Evolutionary conservation across 2,113 vertebrate species (phyloP).

Genomic region (Abramis brama): DNA sequence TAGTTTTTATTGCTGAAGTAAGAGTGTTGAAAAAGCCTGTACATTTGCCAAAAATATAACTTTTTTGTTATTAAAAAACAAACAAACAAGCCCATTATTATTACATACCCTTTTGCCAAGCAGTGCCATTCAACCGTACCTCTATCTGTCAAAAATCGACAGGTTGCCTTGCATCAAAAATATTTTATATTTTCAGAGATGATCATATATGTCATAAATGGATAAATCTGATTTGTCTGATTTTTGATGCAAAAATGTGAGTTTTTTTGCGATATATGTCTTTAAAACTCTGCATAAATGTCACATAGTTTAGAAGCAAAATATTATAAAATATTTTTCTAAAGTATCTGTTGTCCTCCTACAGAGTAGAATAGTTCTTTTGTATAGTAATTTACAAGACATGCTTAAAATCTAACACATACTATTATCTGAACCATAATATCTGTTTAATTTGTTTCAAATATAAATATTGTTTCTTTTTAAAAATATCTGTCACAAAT

Average conservation of each 20-base stretch:
- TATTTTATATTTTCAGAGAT: background rate
- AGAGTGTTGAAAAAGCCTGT: no score
- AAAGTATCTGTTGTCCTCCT: no score
- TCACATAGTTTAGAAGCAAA: background rate
- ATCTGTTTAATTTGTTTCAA: background rate
- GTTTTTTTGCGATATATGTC: background rate
- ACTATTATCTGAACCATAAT: background rate
- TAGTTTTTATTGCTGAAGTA: no score
- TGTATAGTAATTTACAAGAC: background rate
- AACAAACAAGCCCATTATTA: no score
- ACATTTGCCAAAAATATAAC: no score
- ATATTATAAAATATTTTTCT: background rate
- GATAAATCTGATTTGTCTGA: background rate
- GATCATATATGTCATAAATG: background rate
- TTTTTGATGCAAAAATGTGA: background rate
- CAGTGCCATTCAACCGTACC: background rate
- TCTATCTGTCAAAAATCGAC: background rate
- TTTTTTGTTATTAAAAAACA: no score
- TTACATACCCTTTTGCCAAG: background rate
- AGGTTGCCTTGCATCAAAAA: background rate
- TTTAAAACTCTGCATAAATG: background rate
- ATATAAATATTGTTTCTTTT: background rate
- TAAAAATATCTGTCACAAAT: background rate
- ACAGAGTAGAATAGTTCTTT: background rate
- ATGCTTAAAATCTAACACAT: background rate